Conservation (phyloP, 2,888 invertebrate genomes). For the Piscicola geometra region DNA sequence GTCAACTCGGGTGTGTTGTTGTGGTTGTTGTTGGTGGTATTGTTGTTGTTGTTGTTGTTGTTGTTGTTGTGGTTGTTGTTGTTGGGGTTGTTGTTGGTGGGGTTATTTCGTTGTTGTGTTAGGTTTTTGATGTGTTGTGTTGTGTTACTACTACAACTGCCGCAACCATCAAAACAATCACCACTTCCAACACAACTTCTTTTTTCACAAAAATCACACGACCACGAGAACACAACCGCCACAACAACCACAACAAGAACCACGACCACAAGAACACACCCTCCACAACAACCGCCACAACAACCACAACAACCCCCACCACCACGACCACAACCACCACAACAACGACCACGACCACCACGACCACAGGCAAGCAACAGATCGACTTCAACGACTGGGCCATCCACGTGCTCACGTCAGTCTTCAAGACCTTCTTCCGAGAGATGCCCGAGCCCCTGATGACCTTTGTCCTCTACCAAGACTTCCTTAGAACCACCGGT, state of each 20-base stretch:
- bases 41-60: too few species aligned
- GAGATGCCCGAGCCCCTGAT: slow-evolving; percentile 89
- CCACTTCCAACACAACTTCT: background rate
- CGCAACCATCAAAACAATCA: too few species aligned
- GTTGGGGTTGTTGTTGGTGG: background rate
- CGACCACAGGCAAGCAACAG: background rate
- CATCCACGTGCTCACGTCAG: slow-evolving; percentile 83
- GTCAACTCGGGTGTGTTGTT: slow-evolving; percentile 36
- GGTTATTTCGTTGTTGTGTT: background rate
- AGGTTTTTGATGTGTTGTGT: too few species aligned
- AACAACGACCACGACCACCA: background rate
- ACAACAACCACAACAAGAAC: too few species aligned
- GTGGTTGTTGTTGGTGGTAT: background rate
- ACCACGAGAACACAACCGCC: too few species aligned
- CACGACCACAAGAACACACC: too few species aligned
- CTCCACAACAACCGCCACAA: background rate
- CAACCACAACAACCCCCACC: background rate
- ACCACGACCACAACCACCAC: background rate
- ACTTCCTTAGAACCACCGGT: slow-evolving; percentile 79
- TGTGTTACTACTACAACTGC: too few species aligned
- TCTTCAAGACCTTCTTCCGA: slow-evolving; percentile 78
- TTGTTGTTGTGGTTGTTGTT: too few species aligned
- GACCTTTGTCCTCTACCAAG: slow-evolving; percentile 88
- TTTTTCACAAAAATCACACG: background rate
- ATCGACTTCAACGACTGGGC: slow-evolving; percentile 66